These are phyloP conservation scores for Oreotrochilus melanogaster DNA, from an alignment of 2,113 vertebrate genomes.

Conservation along the genomic window DNA sequence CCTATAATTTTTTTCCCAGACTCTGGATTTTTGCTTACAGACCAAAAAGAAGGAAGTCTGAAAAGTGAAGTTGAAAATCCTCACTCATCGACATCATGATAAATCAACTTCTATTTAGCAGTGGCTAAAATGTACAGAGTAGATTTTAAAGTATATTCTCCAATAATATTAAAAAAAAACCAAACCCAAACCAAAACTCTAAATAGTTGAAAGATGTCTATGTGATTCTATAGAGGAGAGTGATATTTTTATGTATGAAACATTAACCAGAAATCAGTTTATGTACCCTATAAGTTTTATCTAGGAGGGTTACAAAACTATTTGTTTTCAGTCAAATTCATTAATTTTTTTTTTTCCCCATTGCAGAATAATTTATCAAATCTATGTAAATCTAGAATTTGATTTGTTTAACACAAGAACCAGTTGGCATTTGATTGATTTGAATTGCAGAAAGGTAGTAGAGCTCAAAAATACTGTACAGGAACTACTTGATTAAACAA, in stretches of 20 bases:
- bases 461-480: slow-evolving; percentile 21
- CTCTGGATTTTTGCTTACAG: neutral
- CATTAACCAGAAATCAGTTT: neutral
- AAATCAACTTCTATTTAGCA: neutral
- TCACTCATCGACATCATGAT: neutral
- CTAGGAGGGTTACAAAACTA: neutral
- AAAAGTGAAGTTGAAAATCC: neutral
- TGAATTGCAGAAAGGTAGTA: slow-evolving; percentile 32
- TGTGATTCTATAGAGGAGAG: neutral
- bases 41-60: neutral
- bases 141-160: neutral
- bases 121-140: neutral
- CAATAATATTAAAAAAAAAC: neutral
- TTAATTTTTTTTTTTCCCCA: neutral
- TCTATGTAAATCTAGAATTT: slow-evolving; percentile 31
- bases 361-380: slow-evolving; percentile 23
- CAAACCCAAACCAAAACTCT: no score
- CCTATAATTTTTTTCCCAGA: neutral
- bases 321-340: slow-evolving; percentile 7
- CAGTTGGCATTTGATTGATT: slow-evolving; percentile 52
- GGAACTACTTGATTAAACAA: slow-evolving; percentile 52
- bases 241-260: neutral
- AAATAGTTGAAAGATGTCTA: neutral
- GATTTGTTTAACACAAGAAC: slow-evolving; percentile 51
- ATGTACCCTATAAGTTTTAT: neutral